Evolutionary conservation across 2,888 invertebrate genomes (phyloP), one percentile per base, ranked within the genome.

Genomic region (Noctua janthe): DNA sequence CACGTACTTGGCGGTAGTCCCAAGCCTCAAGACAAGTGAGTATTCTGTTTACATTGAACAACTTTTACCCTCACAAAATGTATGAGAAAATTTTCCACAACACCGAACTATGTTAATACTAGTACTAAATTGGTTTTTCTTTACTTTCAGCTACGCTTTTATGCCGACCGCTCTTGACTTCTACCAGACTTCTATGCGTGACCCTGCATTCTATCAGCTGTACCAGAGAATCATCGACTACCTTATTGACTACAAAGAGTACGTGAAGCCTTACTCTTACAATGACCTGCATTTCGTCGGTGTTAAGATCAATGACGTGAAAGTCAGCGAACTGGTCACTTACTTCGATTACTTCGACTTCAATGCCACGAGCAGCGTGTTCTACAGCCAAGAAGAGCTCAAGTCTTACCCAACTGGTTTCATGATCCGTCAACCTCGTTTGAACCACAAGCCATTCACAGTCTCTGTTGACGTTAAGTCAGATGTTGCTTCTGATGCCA

Each of bases 191-290:
- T 97, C 97, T 84, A 92, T 98, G 89, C 97, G 98, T 85, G 98
- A 98, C 93, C 98, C 98, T 35, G 97, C 97, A 59, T 98, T 98
- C 97, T 98, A 97, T 94, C 97, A 97, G 84, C 94, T 98, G 77
- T 98, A 97, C 95, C 97, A 97, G 94, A 97, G 97, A 88, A 96
- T 98, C 90, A 87, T 97, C 76, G 93, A 96, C 76, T 97, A 97
- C 90, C 97, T 97, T 94, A 94, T 97, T 90, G 97, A 97, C 83
- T 98, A 97, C 97, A 98, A 98, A 92, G 92, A 97, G 86, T 96
- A 97, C 90, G 92, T 98, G 74, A 93, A 96, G 13, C 97, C 97
- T 0, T 98, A 98, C 95, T 97, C 96, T 75, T 93, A 97, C 80
- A 96, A 97, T 35, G 96, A 97, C 88, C 95, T 98, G 35, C 91